A percentile compares a stretch with the other conserved stretches of the same genome.
Conservation (phyloP, 2,113 vertebrate species). For the Condylura cristata region DNA sequence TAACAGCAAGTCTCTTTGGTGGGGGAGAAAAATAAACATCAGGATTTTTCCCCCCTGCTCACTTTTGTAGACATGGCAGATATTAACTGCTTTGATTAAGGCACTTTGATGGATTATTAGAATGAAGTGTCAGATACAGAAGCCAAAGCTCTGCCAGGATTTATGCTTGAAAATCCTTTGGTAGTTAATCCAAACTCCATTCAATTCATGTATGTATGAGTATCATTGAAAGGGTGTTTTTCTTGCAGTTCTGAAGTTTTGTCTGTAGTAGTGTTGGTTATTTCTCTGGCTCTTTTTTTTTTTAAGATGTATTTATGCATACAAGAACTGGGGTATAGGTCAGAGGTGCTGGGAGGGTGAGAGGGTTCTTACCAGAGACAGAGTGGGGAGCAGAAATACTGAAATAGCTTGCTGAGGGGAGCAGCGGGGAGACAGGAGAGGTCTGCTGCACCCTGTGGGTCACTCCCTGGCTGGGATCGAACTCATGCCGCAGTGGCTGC, state of each 20-base stretch:
- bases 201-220: slow-evolving; percentile 20
- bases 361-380: too few relatives aligned
- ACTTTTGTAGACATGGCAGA: neutral
- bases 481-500: too few relatives aligned
- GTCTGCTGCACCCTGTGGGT: too few relatives aligned
- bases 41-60: neutral
- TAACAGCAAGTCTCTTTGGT: slow-evolving; percentile 11
- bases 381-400: too few relatives aligned
- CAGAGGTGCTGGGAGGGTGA: too few relatives aligned
- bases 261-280: slow-evolving; percentile 23
- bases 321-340: too few relatives aligned
- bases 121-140: slow-evolving; percentile 42
- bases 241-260: neutral
- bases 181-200: slow-evolving; percentile 28
- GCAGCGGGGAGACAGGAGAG: too few relatives aligned
- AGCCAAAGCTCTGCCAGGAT: neutral
- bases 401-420: too few relatives aligned
- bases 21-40: neutral
- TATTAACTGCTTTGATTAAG: neutral
- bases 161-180: slow-evolving; percentile 48
- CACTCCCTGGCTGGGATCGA: too few relatives aligned
- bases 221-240: slow-evolving; percentile 12
- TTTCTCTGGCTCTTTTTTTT: slow-evolving; percentile 21
- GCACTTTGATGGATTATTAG: neutral
- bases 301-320: neutral